Evolutionary conservation across 1,140 invertebrate genomes (phyloP).

Genomic region (Ganaspis sp.): DNA sequence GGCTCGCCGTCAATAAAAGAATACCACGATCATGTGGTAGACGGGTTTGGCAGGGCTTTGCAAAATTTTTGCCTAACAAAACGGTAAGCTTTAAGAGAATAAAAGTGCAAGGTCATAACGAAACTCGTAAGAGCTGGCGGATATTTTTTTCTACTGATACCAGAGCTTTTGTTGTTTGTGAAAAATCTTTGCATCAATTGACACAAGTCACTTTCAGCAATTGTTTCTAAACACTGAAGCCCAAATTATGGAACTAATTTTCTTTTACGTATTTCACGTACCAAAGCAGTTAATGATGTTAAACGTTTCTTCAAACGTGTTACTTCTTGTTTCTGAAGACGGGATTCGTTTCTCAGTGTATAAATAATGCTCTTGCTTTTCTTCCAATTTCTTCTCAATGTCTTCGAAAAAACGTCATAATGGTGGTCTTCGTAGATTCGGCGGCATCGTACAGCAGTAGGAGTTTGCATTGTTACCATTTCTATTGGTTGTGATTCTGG

Average conservation of each 20-base stretch:
- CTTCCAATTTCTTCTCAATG: not conserved
- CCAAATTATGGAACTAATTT: not conserved
- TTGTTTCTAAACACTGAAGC: not conserved
- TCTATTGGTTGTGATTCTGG: not conserved
- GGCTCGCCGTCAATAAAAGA: conserved; percentile 53
- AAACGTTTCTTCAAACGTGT: not conserved
- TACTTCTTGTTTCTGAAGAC: not conserved
- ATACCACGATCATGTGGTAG: conserved; percentile 65
- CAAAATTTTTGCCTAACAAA: conserved; percentile 63
- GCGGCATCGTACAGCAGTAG: not conserved
- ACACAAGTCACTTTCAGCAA: not conserved
- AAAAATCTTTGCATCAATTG: not conserved
- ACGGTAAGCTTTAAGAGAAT: conserved; percentile 55
- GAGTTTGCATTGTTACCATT: not conserved
- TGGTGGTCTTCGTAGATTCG: not conserved
- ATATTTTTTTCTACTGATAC: conserved; percentile 10
- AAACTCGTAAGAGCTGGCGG: conserved; percentile 51
- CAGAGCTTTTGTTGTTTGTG: not conserved
- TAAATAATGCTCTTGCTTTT: not conserved
- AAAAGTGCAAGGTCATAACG: conserved; percentile 62
- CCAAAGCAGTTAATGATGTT: not conserved
- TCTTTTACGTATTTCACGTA: not conserved
- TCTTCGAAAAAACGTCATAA: not conserved
- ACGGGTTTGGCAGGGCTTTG: conserved; percentile 59
- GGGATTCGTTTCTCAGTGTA: not conserved